Evolutionary conservation across 2,888 invertebrate species (phyloP), one percentile per base, ranked within the genome.

Genomic region (Papilio demoleus): DNA sequence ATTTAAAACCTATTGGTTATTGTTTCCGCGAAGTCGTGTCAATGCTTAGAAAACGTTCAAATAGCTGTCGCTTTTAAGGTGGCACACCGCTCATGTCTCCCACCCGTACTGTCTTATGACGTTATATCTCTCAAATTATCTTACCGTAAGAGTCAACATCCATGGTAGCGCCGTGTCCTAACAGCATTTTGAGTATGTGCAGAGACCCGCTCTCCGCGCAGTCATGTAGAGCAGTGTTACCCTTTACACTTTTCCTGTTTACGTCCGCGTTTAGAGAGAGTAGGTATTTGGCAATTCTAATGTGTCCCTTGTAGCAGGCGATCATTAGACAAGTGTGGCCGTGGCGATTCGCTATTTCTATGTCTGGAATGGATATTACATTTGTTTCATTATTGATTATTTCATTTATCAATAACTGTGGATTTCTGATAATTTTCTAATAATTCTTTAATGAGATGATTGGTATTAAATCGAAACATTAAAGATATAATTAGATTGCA

Each of bases 301-400:
- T 95, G 90, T 99, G 98, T 66, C 98, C 97, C 87, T 98, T 98
- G 91, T 98, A 99, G 88, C 98, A 99, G 59, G 99, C 97, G 72
- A 99, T 99, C 99, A 99, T 99, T 38, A 99, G 93, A 83, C 99
- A 99, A 14, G 99, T 99, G 92, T 99, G 99, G 0, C 97, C 98
- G 85, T 98, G 97, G 72, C 97, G 94, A 86, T 99, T 99, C 24
- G 98, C 97, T 83, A 98, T 96, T 93, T 99, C 99, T 84, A 99
- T 97, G 89, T 99, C 98, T 94, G 94, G 2, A 91, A 92, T 50
- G 27, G 62, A 64, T n/a, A n/a, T n/a, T n/a, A n/a, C 9, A 38
- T 38, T 38, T 38, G 11, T 38, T 38, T 3, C 11, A 38, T 38
- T 38, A 11, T 3, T 38, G 1, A 3, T 38, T 8, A 1, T 3